Base-by-base conservation (phyloP, 2,888 invertebrate genomes). In the Erynnis tages region DNA sequence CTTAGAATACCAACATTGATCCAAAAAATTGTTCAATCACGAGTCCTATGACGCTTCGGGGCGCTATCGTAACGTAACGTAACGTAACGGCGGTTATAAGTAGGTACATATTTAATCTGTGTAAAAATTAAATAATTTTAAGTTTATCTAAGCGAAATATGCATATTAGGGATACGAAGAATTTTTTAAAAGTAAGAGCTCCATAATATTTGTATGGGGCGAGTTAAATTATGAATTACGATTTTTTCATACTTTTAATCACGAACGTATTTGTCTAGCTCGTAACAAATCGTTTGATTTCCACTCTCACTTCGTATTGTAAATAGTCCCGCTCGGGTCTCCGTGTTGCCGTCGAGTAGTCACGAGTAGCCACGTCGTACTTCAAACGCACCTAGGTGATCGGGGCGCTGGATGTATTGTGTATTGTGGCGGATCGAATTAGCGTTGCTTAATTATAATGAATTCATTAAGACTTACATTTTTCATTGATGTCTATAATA, bases 261-360 rank as follows among this genome's bases (percentile, higher is more conserved):
- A 48, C 38, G 38, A 30, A 48, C 38, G 14, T 48, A 38, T 47
- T 37, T 47, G 21, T 32, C 30, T 48, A 48, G 48, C 21, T 21
- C 10, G 23, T 40, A 7, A 16, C 25, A 16, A 5, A n/a, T n/a
- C n/a, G n/a, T 38, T 37, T 38, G 14, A 21, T 48, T 48, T 48
- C 11, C 35, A 46, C 30, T 47, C 5, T 48, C 21, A 48, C 46
- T 29, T 30, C n/a, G 11, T 40, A 32, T 48, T 62, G 62, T 62
- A 62, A 61, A 62, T 62, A 62, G 54, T 30, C 58, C 56, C 53
- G 58, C 55, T 60, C 58, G 58, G 55, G 40, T 44, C 35, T 23
- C 46, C 30, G 48, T 30, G 49, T 37, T 53, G 23, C 16, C 23
- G 5, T 32, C 32, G 44, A 30, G 44, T 58, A 55, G 56, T 57